A percentile compares a stretch with the other conserved stretches of the same genome.
Evolutionary conservation across 2,113 vertebrate genomes (phyloP).

Genomic region (Raja brachyura): DNA sequence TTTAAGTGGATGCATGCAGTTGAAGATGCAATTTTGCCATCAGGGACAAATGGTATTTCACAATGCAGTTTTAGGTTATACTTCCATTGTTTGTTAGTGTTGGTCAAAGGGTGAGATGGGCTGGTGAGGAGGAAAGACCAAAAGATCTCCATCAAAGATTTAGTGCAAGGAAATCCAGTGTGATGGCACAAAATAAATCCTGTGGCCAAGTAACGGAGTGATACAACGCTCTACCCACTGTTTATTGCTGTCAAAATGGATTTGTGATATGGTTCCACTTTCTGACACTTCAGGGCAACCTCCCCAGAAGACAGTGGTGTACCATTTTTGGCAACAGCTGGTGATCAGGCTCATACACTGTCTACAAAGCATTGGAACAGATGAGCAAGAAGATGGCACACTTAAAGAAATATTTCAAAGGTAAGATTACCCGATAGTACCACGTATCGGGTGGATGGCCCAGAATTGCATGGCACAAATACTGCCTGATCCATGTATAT

Average conservation of each 20-base stretch:
- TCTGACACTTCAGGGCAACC: conserved; percentile 8
- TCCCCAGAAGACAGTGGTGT: conserved; percentile 25
- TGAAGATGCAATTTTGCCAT: neutral
- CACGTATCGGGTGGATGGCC: conserved; percentile 10
- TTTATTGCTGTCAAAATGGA: conserved; percentile 17
- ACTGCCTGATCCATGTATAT: conserved; percentile 25
- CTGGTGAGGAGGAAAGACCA: neutral
- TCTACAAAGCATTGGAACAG: conserved; percentile 30
- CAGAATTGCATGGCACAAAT: conserved; percentile 28
- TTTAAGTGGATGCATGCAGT: neutral
- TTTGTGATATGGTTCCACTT: conserved; percentile 27
- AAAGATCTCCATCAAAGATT: neutral
- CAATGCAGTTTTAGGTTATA: neutral
- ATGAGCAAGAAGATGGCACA: conserved; percentile 29
- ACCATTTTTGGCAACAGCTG: conserved; percentile 29
- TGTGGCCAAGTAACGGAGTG: conserved; percentile 21
- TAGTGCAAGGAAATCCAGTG: neutral
- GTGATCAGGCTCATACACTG: conserved; percentile 34
- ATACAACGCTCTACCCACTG: neutral
- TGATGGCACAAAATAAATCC: neutral
- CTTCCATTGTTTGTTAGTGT: neutral
- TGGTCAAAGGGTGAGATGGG: neutral
- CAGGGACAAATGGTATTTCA: neutral
- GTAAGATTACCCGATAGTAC: conserved; percentile 31
- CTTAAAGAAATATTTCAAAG: conserved; percentile 13